Conservation (phyloP, 2,888 invertebrate genomes). For the Mellilla xanthometata region DNA sequence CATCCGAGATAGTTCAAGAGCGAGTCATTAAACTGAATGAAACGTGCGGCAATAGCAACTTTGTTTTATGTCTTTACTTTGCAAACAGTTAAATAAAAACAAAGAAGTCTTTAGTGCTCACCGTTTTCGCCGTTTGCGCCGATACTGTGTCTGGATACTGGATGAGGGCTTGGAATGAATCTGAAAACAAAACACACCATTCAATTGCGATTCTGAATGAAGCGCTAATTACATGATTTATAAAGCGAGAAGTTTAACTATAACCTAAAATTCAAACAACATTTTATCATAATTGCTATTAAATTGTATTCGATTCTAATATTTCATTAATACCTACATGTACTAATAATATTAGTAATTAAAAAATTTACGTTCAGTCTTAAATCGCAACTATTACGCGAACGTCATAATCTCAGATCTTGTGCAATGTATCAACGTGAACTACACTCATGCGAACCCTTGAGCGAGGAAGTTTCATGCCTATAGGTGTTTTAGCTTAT, state of each 20-base stretch:
- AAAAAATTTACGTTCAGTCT: too few species aligned
- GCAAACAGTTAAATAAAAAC: slow-evolving; percentile 74
- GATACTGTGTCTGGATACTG: slow-evolving; percentile 98
- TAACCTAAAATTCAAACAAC: too few species aligned
- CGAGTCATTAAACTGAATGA: slow-evolving; percentile 74
- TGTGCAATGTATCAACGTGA: too few species aligned
- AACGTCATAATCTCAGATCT: too few species aligned
- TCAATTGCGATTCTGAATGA: slow-evolving; percentile 10
- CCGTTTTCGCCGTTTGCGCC: slow-evolving; percentile 98
- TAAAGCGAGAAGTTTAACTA: too few species aligned
- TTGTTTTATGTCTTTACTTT: slow-evolving; percentile 73
- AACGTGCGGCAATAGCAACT: slow-evolving; percentile 73
- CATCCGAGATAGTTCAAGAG: slow-evolving; percentile 67
- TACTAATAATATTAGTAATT: too few species aligned
- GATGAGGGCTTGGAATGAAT: slow-evolving; percentile 98
- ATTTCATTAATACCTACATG: too few species aligned
- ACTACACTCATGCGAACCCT: slow-evolving; percentile 64
- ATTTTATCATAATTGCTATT: too few species aligned
- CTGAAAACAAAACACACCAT: slow-evolving; percentile 81
- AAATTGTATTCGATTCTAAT: too few species aligned
- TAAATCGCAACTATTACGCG: too few species aligned
- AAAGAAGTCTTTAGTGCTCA: slow-evolving; percentile 81
- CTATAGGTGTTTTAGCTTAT: slow-evolving; percentile 49
- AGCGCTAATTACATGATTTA: slow-evolving; percentile 8
- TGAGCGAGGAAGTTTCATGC: slow-evolving; percentile 60